Conservation (phyloP, 2,888 invertebrate genomes). For the Agrochola circellaris region DNA sequence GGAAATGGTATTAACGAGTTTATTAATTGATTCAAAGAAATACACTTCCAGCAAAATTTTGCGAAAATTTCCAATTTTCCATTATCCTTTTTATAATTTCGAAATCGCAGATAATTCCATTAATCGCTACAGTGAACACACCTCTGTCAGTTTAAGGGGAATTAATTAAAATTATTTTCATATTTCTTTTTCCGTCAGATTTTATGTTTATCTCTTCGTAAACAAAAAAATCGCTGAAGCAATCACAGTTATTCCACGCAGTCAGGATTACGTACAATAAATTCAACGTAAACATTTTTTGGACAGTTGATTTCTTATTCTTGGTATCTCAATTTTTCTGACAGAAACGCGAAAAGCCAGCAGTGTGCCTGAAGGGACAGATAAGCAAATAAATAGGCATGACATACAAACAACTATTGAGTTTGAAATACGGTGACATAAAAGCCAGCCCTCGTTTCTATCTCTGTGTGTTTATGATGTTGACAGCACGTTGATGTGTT, state of each 20-base stretch:
- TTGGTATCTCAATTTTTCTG: constrained; percentile 27
- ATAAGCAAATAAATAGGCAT: constrained; percentile 47
- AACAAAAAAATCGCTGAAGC: constrained; percentile 11
- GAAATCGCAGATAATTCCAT: constrained; percentile 19
- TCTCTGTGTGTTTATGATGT: constrained; percentile 32
- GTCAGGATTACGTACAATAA: constrained; percentile 43
- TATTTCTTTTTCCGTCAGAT: constrained; percentile 22
- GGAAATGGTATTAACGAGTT: constrained; percentile 2
- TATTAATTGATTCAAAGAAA: constrained; percentile 10
- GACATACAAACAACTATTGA: constrained; percentile 46
- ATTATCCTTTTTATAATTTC: neutral
- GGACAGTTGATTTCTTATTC: constrained; percentile 46
- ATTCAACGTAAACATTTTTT: constrained; percentile 40
- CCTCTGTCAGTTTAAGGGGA: constrained; percentile 5
- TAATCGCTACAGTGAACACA: constrained; percentile 28
- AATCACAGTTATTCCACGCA: constrained; percentile 33
- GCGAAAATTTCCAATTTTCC: neutral
- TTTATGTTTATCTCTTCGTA: constrained; percentile 30
- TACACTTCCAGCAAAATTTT: neutral
- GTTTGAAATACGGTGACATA: constrained; percentile 45
- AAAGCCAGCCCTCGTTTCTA: constrained; percentile 17
- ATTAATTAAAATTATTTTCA: constrained; percentile 19
- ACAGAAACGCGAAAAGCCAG: constrained; percentile 36
- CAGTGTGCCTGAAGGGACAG: constrained; percentile 43
- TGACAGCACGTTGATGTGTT: constrained; percentile 4